A percentile compares a stretch with the other conserved stretches of the same genome.
phyloP scores from a whole-genome alignment of 2,888 invertebrate species.

The Thysanoteuthis rhombus region DNA sequence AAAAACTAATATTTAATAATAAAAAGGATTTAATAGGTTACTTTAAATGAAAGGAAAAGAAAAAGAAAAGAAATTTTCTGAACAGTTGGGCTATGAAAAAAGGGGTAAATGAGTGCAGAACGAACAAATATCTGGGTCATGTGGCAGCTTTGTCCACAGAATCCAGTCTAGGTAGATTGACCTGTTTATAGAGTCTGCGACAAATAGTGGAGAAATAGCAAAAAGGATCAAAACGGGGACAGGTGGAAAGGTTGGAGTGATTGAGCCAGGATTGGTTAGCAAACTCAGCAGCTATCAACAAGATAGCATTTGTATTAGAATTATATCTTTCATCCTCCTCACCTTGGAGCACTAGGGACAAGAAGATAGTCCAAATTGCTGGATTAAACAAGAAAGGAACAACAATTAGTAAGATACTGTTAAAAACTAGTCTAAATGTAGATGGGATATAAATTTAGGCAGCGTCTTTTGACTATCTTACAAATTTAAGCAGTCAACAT shows the following conservation, averaged over 20 bases:
- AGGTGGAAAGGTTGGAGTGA: conserved; percentile 19
- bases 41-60: too few species aligned
- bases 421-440: conserved; percentile 13
- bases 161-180: not conserved
- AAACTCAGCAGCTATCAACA: conserved; percentile 21
- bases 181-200: not conserved
- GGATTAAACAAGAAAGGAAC: conserved; percentile 32
- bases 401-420: conserved; percentile 30
- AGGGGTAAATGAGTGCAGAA: conserved; percentile 15
- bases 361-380: conserved; percentile 33
- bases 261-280: conserved; percentile 27
- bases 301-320: not conserved
- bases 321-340: conserved; percentile 26
- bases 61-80: not conserved
- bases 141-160: not conserved
- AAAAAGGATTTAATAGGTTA: not conserved
- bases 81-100: conserved; percentile 15
- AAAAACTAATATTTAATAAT: not conserved
- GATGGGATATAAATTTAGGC: not conserved
- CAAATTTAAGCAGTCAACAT: not conserved
- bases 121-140: conserved; percentile 15
- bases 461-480: not conserved
- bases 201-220: not conserved
- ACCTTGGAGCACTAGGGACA: conserved; percentile 26
- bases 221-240: not conserved